A percentile compares a stretch with the other conserved stretches of the same genome.
phyloP scores from a whole-genome alignment of 2,113 vertebrate species.

The Pitta sordida region DNA sequence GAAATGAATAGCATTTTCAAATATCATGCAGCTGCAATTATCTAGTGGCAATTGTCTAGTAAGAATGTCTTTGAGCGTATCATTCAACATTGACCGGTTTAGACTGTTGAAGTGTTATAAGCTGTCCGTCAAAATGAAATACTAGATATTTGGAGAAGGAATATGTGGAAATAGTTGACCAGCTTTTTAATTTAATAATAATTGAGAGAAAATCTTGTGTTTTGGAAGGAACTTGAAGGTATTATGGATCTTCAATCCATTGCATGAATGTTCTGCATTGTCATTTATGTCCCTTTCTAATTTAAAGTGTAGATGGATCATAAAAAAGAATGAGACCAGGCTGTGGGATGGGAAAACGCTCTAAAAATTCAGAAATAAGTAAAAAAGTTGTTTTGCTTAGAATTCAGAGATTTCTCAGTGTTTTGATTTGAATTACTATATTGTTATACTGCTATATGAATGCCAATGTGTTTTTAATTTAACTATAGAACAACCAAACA shows the following conservation, averaged over 20 bases:
- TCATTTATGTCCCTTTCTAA: neutral
- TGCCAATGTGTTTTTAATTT: neutral
- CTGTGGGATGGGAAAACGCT: neutral
- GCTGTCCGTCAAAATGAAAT: neutral
- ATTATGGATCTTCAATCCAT: neutral
- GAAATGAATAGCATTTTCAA: neutral
- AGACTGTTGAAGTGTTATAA: neutral
- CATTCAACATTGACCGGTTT: neutral
- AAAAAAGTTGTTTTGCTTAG: neutral
- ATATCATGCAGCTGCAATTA: neutral
- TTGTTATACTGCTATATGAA: neutral
- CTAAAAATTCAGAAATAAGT: neutral
- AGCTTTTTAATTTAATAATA: neutral
- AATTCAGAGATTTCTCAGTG: neutral
- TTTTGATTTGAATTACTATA: neutral
- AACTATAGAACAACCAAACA: neutral
- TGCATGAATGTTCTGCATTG: neutral
- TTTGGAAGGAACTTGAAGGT: neutral
- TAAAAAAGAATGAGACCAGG: neutral
- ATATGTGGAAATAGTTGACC: neutral
- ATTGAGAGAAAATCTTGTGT: neutral
- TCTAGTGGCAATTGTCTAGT: neutral
- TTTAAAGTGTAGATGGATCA: neutral
- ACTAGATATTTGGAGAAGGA: neutral
- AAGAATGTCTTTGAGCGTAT: accelerated